Conservation (phyloP, 92 coral and sea anemone species). For the Umimayanthus chanpuru region DNA sequence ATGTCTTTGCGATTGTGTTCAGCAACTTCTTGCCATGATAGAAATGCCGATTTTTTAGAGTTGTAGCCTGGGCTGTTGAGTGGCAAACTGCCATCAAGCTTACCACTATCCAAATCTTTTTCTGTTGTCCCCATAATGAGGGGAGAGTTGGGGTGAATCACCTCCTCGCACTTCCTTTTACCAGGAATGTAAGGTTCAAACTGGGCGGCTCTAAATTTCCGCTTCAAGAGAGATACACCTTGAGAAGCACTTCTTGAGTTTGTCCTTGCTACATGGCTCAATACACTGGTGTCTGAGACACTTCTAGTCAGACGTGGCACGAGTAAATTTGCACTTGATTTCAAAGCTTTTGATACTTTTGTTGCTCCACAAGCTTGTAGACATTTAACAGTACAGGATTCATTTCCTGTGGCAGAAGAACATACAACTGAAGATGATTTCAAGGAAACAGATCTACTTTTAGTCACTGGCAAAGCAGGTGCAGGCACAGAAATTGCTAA, state of each 20-base stretch:
- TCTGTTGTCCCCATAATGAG: background rate
- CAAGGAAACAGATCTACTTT: background rate
- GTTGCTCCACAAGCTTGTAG: background rate
- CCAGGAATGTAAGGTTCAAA: constrained; percentile 93
- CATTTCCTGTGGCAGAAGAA: background rate
- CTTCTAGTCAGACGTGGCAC: background rate
- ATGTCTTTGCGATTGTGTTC: constrained; percentile 42
- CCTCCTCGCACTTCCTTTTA: constrained; percentile 52
- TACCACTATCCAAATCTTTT: background rate
- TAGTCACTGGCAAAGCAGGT: background rate
- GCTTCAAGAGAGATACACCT: constrained; percentile 39
- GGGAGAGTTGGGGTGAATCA: constrained; percentile 43
- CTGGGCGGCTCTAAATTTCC: constrained; percentile 38
- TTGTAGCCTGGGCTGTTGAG: background rate
- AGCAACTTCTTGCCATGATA: constrained; percentile 66
- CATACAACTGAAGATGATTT: background rate
- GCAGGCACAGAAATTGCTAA: background rate
- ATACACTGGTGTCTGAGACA: background rate
- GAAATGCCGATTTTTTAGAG: constrained; percentile 19
- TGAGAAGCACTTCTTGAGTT: background rate
- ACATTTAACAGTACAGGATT: background rate
- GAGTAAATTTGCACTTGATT: background rate
- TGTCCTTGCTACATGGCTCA: background rate
- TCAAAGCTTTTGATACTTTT: background rate
- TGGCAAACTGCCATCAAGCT: background rate